Percentiles rank a stretch among this genome's conserved stretches.
Conservation (phyloP, 2,113 vertebrate genomes). For the Scytalopus superciliaris region DNA sequence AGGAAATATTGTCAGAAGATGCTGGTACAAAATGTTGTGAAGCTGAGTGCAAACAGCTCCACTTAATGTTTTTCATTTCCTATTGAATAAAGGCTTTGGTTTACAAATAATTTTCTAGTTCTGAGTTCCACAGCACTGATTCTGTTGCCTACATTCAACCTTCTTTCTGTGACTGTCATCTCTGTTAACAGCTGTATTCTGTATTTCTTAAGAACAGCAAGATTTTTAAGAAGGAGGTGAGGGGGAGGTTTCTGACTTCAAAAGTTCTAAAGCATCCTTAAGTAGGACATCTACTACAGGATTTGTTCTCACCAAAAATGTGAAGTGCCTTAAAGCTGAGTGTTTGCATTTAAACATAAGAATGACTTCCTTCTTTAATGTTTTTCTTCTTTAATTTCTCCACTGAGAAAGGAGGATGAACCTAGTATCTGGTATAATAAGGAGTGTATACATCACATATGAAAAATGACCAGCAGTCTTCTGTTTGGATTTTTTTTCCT, state of each 20-base stretch:
- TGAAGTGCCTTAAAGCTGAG: not conserved
- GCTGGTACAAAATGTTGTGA: not conserved
- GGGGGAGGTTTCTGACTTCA: not conserved
- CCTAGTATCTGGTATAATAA: not conserved
- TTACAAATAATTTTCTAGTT: not conserved
- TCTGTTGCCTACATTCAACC: not conserved
- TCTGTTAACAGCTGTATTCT: not conserved
- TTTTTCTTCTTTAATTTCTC: not conserved
- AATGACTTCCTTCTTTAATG: not conserved
- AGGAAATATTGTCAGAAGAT: not conserved
- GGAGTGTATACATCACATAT: not conserved
- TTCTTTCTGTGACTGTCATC: not conserved
- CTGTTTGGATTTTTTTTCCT: not conserved
- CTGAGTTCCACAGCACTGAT: not conserved
- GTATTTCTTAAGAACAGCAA: not conserved
- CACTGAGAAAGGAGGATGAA: not conserved
- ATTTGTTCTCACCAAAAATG: not conserved
- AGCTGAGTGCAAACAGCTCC: not conserved
- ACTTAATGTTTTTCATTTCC: not conserved
- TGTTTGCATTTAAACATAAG: not conserved
- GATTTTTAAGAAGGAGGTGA: not conserved
- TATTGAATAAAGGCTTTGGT: not conserved
- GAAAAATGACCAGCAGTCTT: not conserved
- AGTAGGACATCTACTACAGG: not conserved
- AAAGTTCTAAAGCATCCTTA: not conserved